Percentiles rank a stretch among this genome's conserved stretches.
These are phyloP conservation scores for Poeciliopsis infans DNA, from an alignment of 2,797 vertebrate species.

Conservation along the genomic window DNA sequence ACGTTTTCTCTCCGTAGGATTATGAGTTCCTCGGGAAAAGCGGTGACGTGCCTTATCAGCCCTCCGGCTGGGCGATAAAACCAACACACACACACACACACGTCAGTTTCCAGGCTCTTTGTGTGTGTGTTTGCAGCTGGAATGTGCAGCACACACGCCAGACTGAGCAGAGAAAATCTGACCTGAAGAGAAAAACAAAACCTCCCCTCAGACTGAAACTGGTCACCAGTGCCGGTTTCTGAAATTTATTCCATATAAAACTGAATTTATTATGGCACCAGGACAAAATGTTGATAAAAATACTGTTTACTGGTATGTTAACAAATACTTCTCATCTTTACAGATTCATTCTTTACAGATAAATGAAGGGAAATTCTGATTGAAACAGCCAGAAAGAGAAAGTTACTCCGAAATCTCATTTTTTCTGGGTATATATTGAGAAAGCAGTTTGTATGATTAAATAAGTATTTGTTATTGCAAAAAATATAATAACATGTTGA, in stretches of 20 bases:
- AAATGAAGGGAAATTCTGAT: neutral
- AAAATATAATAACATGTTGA: neutral
- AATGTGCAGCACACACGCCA: neutral
- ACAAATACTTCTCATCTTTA: neutral
- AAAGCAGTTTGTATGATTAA: neutral
- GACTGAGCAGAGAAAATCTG: neutral
- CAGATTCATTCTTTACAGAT: neutral
- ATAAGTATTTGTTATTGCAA: neutral
- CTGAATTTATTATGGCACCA: neutral
- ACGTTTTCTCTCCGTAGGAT: conserved; percentile 67
- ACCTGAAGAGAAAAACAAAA: neutral
- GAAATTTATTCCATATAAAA: neutral
- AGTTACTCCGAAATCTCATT: neutral
- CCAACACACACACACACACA: conserved; percentile 40
- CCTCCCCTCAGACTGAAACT: neutral
- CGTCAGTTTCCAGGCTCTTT: neutral
- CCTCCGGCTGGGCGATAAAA: conserved; percentile 82
- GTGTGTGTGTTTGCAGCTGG: neutral
- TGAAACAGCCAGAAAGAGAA: neutral
- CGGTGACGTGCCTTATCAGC: conserved; percentile 80
- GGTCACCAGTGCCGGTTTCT: neutral
- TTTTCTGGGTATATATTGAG: neutral
- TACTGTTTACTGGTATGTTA: neutral
- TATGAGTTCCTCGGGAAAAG: conserved; percentile 78
- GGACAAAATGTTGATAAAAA: neutral